phyloP scores from a whole-genome alignment of 2,797 vertebrate species.

The Poecilia velifera region DNA sequence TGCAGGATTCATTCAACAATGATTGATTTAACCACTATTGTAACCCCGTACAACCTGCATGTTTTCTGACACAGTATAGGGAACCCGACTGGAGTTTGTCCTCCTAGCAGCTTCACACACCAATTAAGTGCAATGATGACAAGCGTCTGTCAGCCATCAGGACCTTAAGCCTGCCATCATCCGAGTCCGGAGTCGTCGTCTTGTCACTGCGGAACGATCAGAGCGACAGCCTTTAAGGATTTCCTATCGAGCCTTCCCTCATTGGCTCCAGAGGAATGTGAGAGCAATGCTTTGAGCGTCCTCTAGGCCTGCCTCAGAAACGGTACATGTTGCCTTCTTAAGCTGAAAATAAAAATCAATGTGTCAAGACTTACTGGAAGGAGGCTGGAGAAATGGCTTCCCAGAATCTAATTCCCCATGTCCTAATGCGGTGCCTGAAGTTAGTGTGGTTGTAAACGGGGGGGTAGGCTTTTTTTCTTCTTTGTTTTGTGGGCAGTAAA shows the following conservation, averaged over 20 bases:
- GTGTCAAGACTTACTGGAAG: slow-evolving; percentile 53
- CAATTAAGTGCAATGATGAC: slow-evolving; percentile 60
- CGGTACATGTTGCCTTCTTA: slow-evolving; percentile 41
- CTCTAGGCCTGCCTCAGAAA: slow-evolving; percentile 47
- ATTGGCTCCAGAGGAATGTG: slow-evolving; percentile 24
- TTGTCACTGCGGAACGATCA: slow-evolving; percentile 47
- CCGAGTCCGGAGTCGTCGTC: slow-evolving; percentile 41
- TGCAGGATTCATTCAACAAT: too few species aligned
- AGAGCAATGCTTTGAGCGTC: slow-evolving; percentile 28
- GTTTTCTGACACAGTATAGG: slow-evolving; percentile 6
- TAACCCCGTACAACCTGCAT: background rate
- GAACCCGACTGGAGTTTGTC: slow-evolving; percentile 20
- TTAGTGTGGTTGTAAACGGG: slow-evolving; percentile 54
- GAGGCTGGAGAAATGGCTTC: slow-evolving; percentile 46
- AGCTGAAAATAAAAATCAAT: slow-evolving; percentile 57
- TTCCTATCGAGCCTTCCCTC: slow-evolving; percentile 44
- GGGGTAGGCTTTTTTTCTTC: slow-evolving; percentile 39
- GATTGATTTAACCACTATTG: background rate
- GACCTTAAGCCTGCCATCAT: slow-evolving; percentile 53
- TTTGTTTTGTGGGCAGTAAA: slow-evolving; percentile 53
- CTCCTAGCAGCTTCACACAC: slow-evolving; percentile 49
- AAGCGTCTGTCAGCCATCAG: slow-evolving; percentile 57
- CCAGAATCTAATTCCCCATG: slow-evolving; percentile 51
- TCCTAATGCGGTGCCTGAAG: slow-evolving; percentile 55
- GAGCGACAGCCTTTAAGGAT: slow-evolving; percentile 46